These are phyloP conservation scores for Drosophila incognita DNA, from an alignment of 2,888 invertebrate genomes.

Conservation along the genomic window DNA sequence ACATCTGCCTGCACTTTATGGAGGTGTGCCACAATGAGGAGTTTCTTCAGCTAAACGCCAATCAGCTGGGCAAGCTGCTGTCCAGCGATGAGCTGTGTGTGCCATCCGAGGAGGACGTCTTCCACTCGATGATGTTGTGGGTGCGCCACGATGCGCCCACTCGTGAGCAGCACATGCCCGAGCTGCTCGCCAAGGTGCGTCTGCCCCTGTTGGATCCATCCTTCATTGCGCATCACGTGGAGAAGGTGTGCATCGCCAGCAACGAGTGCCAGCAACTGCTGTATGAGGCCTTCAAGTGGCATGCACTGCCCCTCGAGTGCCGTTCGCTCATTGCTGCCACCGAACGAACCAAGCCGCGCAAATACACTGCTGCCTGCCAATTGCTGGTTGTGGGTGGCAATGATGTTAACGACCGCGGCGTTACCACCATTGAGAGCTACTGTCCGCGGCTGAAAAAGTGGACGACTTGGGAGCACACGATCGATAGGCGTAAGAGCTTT, in stretches of 20 bases:
- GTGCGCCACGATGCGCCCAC: slow-evolving; percentile 91
- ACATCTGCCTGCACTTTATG: slow-evolving; percentile 93
- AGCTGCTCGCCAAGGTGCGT: slow-evolving; percentile 91
- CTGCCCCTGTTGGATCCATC: slow-evolving; percentile 94
- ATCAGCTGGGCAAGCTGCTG: slow-evolving; percentile 92
- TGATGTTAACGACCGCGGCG: slow-evolving; percentile 85
- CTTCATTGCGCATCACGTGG: slow-evolving; percentile 95
- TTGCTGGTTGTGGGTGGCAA: slow-evolving; percentile 93
- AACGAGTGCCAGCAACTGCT: slow-evolving; percentile 93
- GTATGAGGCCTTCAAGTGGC: slow-evolving; percentile 97
- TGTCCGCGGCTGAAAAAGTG: slow-evolving; percentile 84
- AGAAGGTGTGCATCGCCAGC: slow-evolving; percentile 87
- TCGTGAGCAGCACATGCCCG: slow-evolving; percentile 90
- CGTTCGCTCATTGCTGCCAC: slow-evolving; percentile 90
- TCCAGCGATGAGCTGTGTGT: slow-evolving; percentile 97
- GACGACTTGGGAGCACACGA: slow-evolving; percentile 84
- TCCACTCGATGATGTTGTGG: slow-evolving; percentile 95
- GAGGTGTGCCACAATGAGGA: slow-evolving; percentile 86
- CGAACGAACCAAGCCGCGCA: slow-evolving; percentile 93
- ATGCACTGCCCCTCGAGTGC: slow-evolving; percentile 92
- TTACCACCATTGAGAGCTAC: slow-evolving; percentile 95
- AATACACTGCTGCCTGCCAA: slow-evolving; percentile 88
- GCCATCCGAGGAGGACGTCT: slow-evolving; percentile 94
- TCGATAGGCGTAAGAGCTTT: slow-evolving; percentile 91
- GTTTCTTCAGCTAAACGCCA: slow-evolving; percentile 87